Conservation (phyloP, 2,797 vertebrate genomes). For the Ispidina picta region DNA sequence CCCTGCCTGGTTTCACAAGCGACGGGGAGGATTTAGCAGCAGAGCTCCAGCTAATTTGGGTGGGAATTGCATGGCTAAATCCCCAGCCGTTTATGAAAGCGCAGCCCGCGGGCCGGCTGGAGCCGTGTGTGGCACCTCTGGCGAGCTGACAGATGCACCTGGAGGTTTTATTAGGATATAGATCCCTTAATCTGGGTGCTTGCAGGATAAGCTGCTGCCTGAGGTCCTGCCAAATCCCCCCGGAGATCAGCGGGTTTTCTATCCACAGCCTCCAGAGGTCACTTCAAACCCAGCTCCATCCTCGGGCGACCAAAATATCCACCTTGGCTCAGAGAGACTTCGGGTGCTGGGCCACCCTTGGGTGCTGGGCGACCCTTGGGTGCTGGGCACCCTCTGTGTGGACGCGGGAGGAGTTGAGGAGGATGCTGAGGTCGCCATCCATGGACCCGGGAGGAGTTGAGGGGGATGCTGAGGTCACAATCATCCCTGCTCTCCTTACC, state of each 20-base stretch:
- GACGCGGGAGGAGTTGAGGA: background rate
- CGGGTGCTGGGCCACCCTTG: too few species aligned
- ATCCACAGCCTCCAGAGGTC: conserved; percentile 31
- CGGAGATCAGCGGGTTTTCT: conserved; percentile 19
- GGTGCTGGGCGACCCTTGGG: background rate
- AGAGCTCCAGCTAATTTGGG: background rate
- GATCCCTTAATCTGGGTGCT: conserved; percentile 35
- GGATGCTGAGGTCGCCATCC: background rate
- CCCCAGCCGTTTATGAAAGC: background rate
- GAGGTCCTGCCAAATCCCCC: conserved; percentile 44
- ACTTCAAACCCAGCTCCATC: background rate
- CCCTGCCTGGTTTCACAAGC: background rate
- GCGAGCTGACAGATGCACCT: conserved; percentile 9
- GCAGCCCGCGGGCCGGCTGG: background rate
- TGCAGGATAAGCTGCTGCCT: conserved; percentile 26
- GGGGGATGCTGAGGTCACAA: too few species aligned
- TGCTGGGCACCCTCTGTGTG: background rate
- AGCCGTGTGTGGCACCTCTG: background rate
- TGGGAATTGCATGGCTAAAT: background rate
- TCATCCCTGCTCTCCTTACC: background rate
- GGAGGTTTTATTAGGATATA: background rate
- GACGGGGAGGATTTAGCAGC: fast-evolving
- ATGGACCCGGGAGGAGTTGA: too few species aligned
- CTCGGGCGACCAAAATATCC: background rate
- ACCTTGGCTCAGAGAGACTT: fast-evolving